Evolutionary conservation across 2,888 invertebrate genomes (phyloP), one percentile per base, ranked within the genome.

Genomic region (Axea sp.): DNA sequence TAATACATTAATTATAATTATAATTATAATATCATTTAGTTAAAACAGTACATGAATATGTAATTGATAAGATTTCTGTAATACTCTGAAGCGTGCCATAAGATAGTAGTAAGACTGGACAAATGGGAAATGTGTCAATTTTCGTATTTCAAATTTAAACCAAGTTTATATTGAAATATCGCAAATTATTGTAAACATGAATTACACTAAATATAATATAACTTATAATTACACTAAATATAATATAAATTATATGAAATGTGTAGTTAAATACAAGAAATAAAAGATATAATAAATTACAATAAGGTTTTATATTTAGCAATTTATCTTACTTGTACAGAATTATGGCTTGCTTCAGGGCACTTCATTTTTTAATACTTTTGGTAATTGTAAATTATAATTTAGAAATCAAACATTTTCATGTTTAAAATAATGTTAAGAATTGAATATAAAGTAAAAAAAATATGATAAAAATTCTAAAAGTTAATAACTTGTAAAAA

Each of bases 81-180:
- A 64, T 64, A 64, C 62, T 64, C 62, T 64, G 62, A 64, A 64
- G 62, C 51, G 51, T 64, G 51, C 62, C 62, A 64, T 62, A 62
- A 49, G 12, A 9, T 26, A 41, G 24, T 37, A 14, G 11, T 51
- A 62, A 62, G 33, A 64, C 33, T 47, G 24, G 22, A 26, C n/a
- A n/a, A n/a, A n/a, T n/a, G n/a, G n/a, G n/a, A 35, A 14, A 37
- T 11, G 9, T 17, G 9, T 9, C 14, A 15, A 37, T 8, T 53
- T 3, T 14, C 6, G 22, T 39, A 22, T 22, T 7, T 39, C 14
- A n/a, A 8, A 37, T 37, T 8, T 12, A 8, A 33, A 33, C n/a
- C n/a, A n/a, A n/a, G n/a, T n/a, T n/a, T n/a, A n/a, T n/a, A n/a
- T n/a, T n/a, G n/a, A n/a, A n/a, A n/a, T n/a, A n/a, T n/a, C n/a